A percentile compares a stretch with the other conserved stretches of the same genome.
Conservation (phyloP, 2,113 vertebrate genomes). For the Spizaetus ornatus region DNA sequence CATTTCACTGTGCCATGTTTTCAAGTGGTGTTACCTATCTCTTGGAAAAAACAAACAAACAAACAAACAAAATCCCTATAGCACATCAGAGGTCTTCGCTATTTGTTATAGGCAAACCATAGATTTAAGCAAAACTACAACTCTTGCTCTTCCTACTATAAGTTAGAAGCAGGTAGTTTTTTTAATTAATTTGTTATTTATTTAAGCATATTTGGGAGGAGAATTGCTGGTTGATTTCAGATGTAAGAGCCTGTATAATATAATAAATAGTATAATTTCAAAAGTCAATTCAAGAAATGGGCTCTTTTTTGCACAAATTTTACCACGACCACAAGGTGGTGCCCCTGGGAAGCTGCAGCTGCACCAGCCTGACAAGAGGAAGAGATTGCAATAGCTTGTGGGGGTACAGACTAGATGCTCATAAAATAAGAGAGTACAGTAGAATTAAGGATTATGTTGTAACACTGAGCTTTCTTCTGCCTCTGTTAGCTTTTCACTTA, state of each 20-base stretch:
- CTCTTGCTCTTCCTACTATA: not conserved
- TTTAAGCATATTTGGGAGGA: not conserved
- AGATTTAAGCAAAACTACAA: not conserved
- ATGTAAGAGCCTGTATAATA: not conserved
- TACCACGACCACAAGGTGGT: conserved; percentile 53
- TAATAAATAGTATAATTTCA: not conserved
- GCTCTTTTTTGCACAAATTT: not conserved
- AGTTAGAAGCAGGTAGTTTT: not conserved
- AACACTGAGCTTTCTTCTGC: not conserved
- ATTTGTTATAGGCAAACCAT: not conserved
- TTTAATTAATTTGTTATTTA: not conserved
- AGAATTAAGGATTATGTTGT: not conserved
- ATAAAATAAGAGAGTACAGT: not conserved
- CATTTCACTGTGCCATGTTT: not conserved
- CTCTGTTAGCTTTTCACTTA: not conserved
- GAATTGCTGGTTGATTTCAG: not conserved
- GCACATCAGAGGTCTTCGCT: not conserved
- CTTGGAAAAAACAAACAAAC: not conserved
- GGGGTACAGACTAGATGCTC: not conserved
- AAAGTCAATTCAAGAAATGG: rapidly evolving
- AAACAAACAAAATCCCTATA: no score
- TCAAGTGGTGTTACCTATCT: not conserved
- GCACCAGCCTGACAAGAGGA: not conserved
- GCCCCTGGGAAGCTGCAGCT: conserved; percentile 13
- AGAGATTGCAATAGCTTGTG: not conserved